These are phyloP conservation scores for Druceiella hillmani DNA, from an alignment of 2,888 invertebrate species.

Conservation along the genomic window DNA sequence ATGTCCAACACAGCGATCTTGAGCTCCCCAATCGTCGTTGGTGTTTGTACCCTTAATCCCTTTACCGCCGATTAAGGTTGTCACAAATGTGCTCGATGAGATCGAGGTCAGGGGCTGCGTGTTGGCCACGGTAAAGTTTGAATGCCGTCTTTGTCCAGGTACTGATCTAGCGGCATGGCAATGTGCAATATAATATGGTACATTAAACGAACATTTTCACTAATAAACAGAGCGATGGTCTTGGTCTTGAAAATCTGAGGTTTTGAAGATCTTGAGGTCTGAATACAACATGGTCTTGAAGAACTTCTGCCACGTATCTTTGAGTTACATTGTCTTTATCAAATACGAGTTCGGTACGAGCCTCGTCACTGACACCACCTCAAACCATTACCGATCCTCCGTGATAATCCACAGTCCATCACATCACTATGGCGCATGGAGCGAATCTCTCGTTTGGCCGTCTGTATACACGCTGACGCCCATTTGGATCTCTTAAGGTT, in stretches of 20 bases:
- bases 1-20: slow-evolving; percentile 9
- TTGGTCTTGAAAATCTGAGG: too few relatives aligned
- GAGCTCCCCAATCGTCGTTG: slow-evolving; percentile 20
- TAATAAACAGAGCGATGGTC: slow-evolving; percentile 20
- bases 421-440: too few relatives aligned
- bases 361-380: slow-evolving; percentile 3
- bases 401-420: slow-evolving; percentile 4
- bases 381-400: slow-evolving; percentile 8
- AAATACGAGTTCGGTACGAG: slow-evolving; percentile 1
- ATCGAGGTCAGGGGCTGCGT: slow-evolving; percentile 22
- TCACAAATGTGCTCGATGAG: slow-evolving; percentile 24
- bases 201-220: too few relatives aligned
- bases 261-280: too few relatives aligned
- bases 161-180: slow-evolving; percentile 18
- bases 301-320: slow-evolving; percentile 22
- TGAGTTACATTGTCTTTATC: slow-evolving; percentile 15
- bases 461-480: background rate
- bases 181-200: too few relatives aligned
- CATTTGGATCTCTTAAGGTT: background rate
- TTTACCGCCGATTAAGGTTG: slow-evolving; percentile 21
- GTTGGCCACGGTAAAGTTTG: slow-evolving; percentile 21
- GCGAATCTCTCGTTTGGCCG: too few relatives aligned
- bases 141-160: slow-evolving; percentile 22
- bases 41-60: slow-evolving; percentile 20
- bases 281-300: slow-evolving; percentile 24